A percentile compares a stretch with the other conserved stretches of the same genome.
These are phyloP conservation scores for Parazoanthus atlanticus DNA, from an alignment of 92 coral and sea anemone genomes.

Conservation along the genomic window DNA sequence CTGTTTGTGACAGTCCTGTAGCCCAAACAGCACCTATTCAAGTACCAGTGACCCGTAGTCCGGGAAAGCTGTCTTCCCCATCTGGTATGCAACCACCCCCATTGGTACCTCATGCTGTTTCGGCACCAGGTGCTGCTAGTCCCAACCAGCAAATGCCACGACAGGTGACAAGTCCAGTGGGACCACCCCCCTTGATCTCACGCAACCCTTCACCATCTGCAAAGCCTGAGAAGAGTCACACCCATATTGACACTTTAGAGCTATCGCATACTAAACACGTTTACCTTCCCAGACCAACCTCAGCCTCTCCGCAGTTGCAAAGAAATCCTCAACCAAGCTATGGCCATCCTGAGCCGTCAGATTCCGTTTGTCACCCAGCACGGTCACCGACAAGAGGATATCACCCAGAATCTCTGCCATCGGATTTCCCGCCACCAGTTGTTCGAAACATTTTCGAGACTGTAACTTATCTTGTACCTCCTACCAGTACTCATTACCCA, in stretches of 20 bases:
- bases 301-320: slow-evolving; percentile 26
- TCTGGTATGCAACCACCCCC: slow-evolving; percentile 56
- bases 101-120: slow-evolving; percentile 49
- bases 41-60: slow-evolving; percentile 10
- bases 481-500: slow-evolving; percentile 10
- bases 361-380: neutral
- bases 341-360: neutral
- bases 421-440: slow-evolving; percentile 14
- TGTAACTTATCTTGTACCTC: slow-evolving; percentile 53
- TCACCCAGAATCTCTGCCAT: neutral
- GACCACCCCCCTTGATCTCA: slow-evolving; percentile 85
- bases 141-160: slow-evolving; percentile 43
- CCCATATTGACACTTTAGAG: slow-evolving; percentile 8
- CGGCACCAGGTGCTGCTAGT: slow-evolving; percentile 48
- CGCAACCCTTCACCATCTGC: slow-evolving; percentile 48
- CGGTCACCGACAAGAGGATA: neutral
- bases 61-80: slow-evolving; percentile 4
- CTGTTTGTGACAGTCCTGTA: slow-evolving; percentile 20
- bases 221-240: slow-evolving; percentile 29
- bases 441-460: slow-evolving; percentile 83
- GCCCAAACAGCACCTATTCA: neutral
- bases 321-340: slow-evolving; percentile 16
- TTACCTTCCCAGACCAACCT: slow-evolving; percentile 18
- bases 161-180: slow-evolving; percentile 60
- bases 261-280: slow-evolving; percentile 14